These are phyloP conservation scores for Tapera naevia DNA, from an alignment of 2,797 vertebrate species.

Conservation along the genomic window DNA sequence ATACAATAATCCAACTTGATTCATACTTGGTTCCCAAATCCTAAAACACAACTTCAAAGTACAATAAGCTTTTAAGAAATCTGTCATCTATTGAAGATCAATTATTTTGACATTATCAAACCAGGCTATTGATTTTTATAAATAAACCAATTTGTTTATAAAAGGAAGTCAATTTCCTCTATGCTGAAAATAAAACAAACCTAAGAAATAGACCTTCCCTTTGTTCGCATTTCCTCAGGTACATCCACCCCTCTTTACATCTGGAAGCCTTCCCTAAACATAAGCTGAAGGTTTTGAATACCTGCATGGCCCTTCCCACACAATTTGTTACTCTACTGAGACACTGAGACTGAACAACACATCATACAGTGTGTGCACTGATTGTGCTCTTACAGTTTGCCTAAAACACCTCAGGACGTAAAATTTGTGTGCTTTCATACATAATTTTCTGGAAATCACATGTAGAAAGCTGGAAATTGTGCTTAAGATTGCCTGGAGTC, in stretches of 20 bases:
- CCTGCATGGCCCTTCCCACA: neutral
- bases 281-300: neutral
- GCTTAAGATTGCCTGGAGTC: neutral
- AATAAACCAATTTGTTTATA: neutral
- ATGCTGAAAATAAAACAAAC: neutral
- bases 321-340: neutral
- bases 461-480: neutral
- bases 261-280: neutral
- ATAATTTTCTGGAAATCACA: neutral
- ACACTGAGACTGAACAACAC: neutral
- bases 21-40: neutral
- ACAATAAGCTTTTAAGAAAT: neutral
- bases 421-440: rapidly evolving
- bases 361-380: neutral
- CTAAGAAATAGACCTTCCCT: neutral
- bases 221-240: neutral
- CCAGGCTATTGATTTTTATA: neutral
- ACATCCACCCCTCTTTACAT: neutral
- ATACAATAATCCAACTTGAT: neutral
- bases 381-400: neutral
- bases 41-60: neutral
- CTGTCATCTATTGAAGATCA: neutral
- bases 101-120: neutral
- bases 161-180: neutral
- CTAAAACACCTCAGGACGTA: neutral